A percentile compares a stretch with the other conserved stretches of the same genome.
Evolutionary conservation across 2,113 vertebrate species (phyloP).

Genomic region (Heloderma charlesbogerti): DNA sequence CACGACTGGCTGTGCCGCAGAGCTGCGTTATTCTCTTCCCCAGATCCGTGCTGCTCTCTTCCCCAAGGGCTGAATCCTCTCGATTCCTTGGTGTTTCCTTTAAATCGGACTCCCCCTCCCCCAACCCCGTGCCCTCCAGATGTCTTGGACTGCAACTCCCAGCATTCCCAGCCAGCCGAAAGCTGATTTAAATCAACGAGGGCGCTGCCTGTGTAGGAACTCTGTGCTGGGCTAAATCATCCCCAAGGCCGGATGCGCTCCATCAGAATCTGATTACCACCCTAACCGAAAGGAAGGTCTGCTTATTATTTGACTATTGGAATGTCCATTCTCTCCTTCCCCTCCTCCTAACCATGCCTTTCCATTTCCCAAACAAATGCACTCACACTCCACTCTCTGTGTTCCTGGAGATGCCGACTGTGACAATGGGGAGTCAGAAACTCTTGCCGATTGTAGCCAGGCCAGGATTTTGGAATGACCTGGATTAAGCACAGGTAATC

Average conservation of each 20-base stretch:
- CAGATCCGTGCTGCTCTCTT: no score
- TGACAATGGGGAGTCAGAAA: neutral
- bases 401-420: neutral
- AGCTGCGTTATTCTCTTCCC: neutral
- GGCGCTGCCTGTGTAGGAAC: slow-evolving; percentile 1
- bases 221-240: neutral
- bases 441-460: no score
- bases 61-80: no score
- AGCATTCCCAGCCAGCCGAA: neutral
- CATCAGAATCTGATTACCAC: neutral
- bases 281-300: neutral
- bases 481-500: no score
- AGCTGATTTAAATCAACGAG: neutral
- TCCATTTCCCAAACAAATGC: neutral
- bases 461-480: no score
- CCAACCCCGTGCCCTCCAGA: no score
- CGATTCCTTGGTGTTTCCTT: no score
- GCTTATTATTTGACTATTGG: neutral
- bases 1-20: neutral
- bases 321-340: neutral
- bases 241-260: neutral
- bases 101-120: no score
- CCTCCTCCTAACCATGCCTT: neutral
- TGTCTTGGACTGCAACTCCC: no score
- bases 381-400: neutral